These are phyloP conservation scores for Protobothrops flavoviridis DNA, from an alignment of 2,113 vertebrate species.

Conservation along the genomic window DNA sequence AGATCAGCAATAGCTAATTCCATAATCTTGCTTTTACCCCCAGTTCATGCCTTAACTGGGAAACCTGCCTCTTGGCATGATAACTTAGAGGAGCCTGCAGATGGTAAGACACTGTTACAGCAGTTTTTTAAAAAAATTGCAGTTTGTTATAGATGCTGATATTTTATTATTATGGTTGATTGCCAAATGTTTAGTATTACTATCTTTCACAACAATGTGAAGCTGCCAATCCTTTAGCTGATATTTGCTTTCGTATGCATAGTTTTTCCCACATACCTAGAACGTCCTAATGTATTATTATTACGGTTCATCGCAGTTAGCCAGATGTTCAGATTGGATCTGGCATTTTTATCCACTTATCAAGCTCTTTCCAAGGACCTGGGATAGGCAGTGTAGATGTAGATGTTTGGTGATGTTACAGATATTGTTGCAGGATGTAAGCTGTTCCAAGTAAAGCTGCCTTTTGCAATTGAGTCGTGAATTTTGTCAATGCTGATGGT, in stretches of 20 bases:
- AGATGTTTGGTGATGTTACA: not conserved
- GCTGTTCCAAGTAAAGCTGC: not conserved
- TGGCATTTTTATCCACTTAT: not conserved
- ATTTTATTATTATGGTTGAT: not conserved
- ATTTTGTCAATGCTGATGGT: not conserved
- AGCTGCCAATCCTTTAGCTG: not conserved
- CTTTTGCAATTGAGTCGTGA: not conserved
- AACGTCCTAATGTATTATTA: not conserved
- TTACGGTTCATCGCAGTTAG: not conserved
- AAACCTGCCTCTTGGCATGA: conserved; percentile 81
- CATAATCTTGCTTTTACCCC: conserved; percentile 17
- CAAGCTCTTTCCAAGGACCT: not conserved
- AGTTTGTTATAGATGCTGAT: not conserved
- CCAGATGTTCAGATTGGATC: not conserved
- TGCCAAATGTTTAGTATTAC: not conserved
- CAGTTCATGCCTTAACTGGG: conserved; percentile 79
- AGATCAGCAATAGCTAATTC: not conserved
- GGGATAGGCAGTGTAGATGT: not conserved
- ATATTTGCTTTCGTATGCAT: too few species aligned
- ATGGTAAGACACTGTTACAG: conserved; percentile 74
- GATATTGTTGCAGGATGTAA: not conserved
- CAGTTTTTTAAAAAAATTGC: not conserved
- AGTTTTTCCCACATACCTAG: not conserved
- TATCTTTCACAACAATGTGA: not conserved
- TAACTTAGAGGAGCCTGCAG: conserved; percentile 60